These are phyloP conservation scores for Battus philenor DNA, from an alignment of 1,140 invertebrate species.

Conservation along the genomic window DNA sequence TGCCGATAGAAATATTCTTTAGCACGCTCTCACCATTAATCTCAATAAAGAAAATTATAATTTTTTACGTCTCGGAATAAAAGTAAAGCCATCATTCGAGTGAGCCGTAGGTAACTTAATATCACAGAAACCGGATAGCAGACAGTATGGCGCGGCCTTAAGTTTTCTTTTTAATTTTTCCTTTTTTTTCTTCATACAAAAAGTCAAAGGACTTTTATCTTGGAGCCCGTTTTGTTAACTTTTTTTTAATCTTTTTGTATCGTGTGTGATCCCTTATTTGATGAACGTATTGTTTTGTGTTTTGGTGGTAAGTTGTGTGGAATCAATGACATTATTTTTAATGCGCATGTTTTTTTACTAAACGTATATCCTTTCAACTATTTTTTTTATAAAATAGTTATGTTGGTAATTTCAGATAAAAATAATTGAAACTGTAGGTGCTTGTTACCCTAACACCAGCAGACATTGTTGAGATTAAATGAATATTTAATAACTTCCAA, in stretches of 20 bases:
- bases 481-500: too few relatives aligned
- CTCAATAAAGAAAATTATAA: constrained; percentile 67
- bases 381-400: too few relatives aligned
- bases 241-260: constrained; percentile 51
- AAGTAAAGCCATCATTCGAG: constrained; percentile 57
- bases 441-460: too few relatives aligned
- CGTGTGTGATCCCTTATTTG: constrained; percentile 63
- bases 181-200: constrained; percentile 43
- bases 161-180: constrained; percentile 66
- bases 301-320: constrained; percentile 48
- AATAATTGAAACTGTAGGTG: too few relatives aligned
- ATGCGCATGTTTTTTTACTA: constrained; percentile 6
- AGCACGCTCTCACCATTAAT: constrained; percentile 39
- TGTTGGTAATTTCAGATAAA: too few relatives aligned
- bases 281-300: constrained; percentile 66
- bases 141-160: constrained; percentile 72
- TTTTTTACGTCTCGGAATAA: constrained; percentile 61
- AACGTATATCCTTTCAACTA: not conserved
- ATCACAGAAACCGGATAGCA: constrained; percentile 70
- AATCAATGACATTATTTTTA: constrained; percentile 27
- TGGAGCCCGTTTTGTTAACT: constrained; percentile 40
- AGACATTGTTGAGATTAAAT: too few relatives aligned
- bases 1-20: constrained; percentile 40
- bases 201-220: constrained; percentile 65
- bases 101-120: constrained; percentile 60